phyloP scores from a whole-genome alignment of 2,888 invertebrate species.

The Protophormia terraenovae region DNA sequence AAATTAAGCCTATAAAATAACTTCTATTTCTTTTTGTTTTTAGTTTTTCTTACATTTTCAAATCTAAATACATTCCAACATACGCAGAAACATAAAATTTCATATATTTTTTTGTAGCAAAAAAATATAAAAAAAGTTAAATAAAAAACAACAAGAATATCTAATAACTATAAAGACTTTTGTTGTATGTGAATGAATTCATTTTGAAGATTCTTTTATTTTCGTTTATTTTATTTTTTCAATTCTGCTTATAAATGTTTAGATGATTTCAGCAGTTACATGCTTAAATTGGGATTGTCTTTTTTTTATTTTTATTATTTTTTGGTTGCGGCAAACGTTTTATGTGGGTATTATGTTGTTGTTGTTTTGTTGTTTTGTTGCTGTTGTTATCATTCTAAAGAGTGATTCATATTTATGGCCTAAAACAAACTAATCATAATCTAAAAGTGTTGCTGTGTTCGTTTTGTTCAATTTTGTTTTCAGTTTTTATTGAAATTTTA shows the following conservation, averaged over 20 bases:
- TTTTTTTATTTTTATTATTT: constrained; percentile 1
- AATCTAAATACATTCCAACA: constrained; percentile 38
- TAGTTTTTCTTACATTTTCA: neutral
- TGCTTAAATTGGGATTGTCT: neutral
- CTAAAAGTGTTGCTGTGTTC: constrained; percentile 6
- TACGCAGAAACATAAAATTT: constrained; percentile 50
- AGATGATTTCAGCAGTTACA: constrained; percentile 9
- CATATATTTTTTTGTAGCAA: constrained; percentile 31
- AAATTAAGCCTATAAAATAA: constrained; percentile 48
- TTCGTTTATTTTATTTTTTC: neutral
- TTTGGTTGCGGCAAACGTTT: constrained; percentile 52
- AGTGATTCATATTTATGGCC: constrained; percentile 61
- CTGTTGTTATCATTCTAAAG: constrained; percentile 29
- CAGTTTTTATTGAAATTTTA: neutral
- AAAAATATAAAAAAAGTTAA: neutral
- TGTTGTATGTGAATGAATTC: constrained; percentile 35
- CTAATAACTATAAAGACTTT: constrained; percentile 9
- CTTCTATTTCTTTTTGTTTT: neutral
- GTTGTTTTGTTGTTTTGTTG: neutral
- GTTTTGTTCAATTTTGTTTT: neutral
- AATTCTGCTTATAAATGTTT: neutral
- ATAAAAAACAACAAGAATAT: neutral
- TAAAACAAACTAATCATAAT: constrained; percentile 58
- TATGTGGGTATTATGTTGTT: constrained; percentile 16
- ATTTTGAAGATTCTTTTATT: constrained; percentile 27